phyloP scores from a whole-genome alignment of 30 jellyfish, hydroid and myxozoan species.

The Aurelia aurita region DNA sequence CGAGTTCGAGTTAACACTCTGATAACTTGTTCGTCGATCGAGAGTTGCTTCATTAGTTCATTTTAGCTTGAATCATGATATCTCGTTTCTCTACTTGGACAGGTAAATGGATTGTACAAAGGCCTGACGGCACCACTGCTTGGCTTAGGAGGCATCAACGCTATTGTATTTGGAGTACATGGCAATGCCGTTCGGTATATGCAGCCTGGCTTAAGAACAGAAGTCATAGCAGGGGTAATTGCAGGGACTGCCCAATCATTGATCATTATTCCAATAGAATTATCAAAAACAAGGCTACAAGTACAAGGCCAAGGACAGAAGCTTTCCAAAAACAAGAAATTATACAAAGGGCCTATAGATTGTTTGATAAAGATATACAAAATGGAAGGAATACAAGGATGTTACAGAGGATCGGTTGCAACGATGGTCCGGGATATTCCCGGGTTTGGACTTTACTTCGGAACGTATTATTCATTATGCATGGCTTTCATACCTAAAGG shows the following conservation, averaged over 20 bases:
- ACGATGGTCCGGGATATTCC: constrained; percentile 89
- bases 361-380: constrained; percentile 69
- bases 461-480: constrained; percentile 57
- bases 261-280: constrained; percentile 78
- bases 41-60: no score
- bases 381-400: constrained; percentile 77
- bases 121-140: constrained; percentile 94
- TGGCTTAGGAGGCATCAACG: constrained; percentile 81
- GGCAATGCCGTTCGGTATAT: constrained; percentile 62
- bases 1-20: no score
- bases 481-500: constrained; percentile 38
- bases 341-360: constrained; percentile 72
- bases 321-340: constrained; percentile 4
- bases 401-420: constrained; percentile 74
- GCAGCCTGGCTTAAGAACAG: constrained; percentile 66
- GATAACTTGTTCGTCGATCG: no score
- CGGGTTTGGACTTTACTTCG: constrained; percentile 85
- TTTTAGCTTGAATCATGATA: no score
- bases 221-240: constrained; percentile 79
- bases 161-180: constrained; percentile 92
- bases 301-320: constrained; percentile 84
- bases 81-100: neutral
- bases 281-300: constrained; percentile 89
- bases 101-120: constrained; percentile 87
- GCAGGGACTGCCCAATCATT: constrained; percentile 88